Evolutionary conservation across 2,888 invertebrate species (phyloP), one percentile per base, ranked within the genome.

Genomic region (Synanthedon vespiformis): DNA sequence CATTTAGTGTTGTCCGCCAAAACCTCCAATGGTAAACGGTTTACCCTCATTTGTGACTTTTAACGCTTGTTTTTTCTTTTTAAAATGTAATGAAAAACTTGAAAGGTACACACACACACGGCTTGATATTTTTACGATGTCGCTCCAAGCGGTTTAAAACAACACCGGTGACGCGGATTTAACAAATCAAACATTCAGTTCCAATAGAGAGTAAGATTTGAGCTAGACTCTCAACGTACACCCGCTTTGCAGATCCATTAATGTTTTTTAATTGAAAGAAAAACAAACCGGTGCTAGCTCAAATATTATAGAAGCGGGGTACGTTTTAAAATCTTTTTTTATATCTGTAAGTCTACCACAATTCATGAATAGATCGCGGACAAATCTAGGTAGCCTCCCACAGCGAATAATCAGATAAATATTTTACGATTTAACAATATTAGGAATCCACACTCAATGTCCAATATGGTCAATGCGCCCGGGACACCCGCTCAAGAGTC

Each of bases 381-480:
- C 80, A 85, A 86, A 84, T 84, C 68, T 83, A 84, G 82, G 81
- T 84, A 85, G 86, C 80, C 86, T 85, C 73, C 70, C 70, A 76
- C 70, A 77, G 71, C 67, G 76, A 69, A 70, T 77, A 72, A 72
- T 77, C 74, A 77, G 84, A 85, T 85, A 86, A 86, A 86, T 85
- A 85, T 86, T 86, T 85, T 77, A 85, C 72, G 77, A 81, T 85
- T 84, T 73, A 85, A 86, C 85, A 85, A 84, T 78, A 69, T 80
- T 51, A 80, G 81, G 82, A 75, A 77, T 75, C 73, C 75, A 73
- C 78, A 66, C 73, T 70, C 84, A 75, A 71, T 74, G 78, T 84
- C 86, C 86, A 86, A 86, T 85, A 86, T 84, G 86, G 86, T 85
- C 78, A 80, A 77, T 75, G 82, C 66, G 68, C 75, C 73, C 74